Evolutionary conservation across 2,888 invertebrate species (phyloP), one percentile per base, ranked within the genome.

Genomic region (Spicauda simplicius): DNA sequence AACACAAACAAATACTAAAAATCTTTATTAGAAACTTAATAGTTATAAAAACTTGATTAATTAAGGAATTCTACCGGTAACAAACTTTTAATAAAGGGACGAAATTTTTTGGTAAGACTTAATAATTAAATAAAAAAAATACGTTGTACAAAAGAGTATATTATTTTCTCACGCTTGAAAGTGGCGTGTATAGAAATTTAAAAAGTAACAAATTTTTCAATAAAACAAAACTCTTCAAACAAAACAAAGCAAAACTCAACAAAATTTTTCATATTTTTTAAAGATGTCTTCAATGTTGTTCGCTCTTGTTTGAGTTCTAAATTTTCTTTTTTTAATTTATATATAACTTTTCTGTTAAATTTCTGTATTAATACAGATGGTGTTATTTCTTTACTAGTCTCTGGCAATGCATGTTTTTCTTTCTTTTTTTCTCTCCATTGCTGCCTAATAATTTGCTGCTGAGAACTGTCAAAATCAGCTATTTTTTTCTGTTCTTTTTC

Each of bases 1-100:
- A 50, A 50, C 16, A 50, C 50, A 16, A 50, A 50, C 50, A 50
- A 50, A 50, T 50, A 50, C 50, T 50, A 50, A 50, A 50, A 50
- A 50, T 50, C 50, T 50, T 50, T 50, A 50, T 50, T 50, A 50
- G n/a, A n/a, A n/a, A n/a, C n/a, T n/a, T n/a, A n/a, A n/a, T n/a
- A n/a, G n/a, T n/a, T n/a, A n/a, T n/a, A 50, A 50, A 50, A 50
- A 50, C 50, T 50, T n/a, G 50, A 50, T 50, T 50, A n/a, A n/a
- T 50, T 50, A 16, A 50, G 16, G 50, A n/a, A 50, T 16, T 50
- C 50, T 50, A 50, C 50, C n/a, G 50, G 50, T 50, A 50, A 50
- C n/a, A 50, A 50, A 50, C 50, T 50, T 16, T 7, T 16, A 50
- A 50, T 50, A 50, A 16, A 50, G 50, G 50, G n/a, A 50, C 50